These are phyloP conservation scores for Euplagia quadripunctaria DNA, from an alignment of 2,888 invertebrate species.

Conservation along the genomic window DNA sequence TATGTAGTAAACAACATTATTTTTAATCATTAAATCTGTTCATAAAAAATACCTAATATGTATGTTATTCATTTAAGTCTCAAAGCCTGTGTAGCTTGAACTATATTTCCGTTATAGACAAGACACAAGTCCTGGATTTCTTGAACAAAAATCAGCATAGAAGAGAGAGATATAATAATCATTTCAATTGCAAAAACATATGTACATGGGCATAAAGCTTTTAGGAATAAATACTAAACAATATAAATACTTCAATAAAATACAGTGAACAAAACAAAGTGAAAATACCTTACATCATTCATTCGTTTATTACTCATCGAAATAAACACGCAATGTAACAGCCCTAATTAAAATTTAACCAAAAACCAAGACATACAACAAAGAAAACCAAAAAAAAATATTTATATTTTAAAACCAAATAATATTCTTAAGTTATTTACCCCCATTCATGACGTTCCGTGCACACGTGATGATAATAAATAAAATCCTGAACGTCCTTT, in stretches of 20 bases:
- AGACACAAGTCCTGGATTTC: too few relatives aligned
- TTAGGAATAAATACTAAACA: neutral
- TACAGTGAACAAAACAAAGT: neutral
- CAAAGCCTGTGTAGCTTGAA: too few relatives aligned
- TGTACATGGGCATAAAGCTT: neutral
- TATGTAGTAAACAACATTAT: too few relatives aligned
- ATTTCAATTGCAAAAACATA: neutral
- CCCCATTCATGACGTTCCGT: constrained; percentile 75
- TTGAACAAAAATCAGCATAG: too few relatives aligned
- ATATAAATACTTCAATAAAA: neutral
- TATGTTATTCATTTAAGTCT: too few relatives aligned
- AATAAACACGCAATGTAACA: constrained; percentile 9
- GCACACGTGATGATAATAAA: constrained; percentile 65
- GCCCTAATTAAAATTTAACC: constrained; percentile 5
- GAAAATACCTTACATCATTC: neutral
- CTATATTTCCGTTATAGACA: too few relatives aligned
- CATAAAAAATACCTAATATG: too few relatives aligned
- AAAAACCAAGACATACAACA: constrained; percentile 12
- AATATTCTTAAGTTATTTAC: constrained; percentile 53
- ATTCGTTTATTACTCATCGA: neutral
- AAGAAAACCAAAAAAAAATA: constrained; percentile 10
- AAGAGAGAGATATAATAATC: too few relatives aligned
- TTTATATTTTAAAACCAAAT: constrained; percentile 1
- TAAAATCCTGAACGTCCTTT: constrained; percentile 65
- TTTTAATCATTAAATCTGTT: too few relatives aligned